Evolutionary conservation across 2,888 invertebrate species (phyloP).

Genomic region (Stenichneumon culpator): DNA sequence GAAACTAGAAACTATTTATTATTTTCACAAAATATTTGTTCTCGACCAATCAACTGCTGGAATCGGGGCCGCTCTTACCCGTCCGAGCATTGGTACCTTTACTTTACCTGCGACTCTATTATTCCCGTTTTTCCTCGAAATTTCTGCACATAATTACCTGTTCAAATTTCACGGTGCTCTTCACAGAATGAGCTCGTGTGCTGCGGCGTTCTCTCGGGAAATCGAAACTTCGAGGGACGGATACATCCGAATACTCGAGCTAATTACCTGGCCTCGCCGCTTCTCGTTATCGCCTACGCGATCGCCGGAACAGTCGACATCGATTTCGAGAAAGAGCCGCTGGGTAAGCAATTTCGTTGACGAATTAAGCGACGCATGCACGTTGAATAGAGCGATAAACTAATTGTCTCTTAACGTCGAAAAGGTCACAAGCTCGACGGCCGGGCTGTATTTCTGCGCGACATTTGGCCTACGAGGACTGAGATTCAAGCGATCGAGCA

Average conservation of each 20-base stretch:
- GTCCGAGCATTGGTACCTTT: no score
- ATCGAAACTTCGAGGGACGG: constrained; percentile 99
- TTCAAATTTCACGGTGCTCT: constrained; percentile 3
- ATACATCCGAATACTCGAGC: constrained; percentile 98
- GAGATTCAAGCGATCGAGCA: constrained; percentile 97
- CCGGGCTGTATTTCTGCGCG: constrained; percentile 92
- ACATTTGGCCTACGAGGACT: constrained; percentile 97
- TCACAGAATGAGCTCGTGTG: constrained; percentile 95
- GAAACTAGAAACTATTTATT: no score
- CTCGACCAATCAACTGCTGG: no score
- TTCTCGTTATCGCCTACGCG: constrained; percentile 98
- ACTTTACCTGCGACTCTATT: not conserved
- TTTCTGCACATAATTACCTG: no score
- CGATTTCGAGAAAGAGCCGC: constrained; percentile 96
- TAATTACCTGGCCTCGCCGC: constrained; percentile 99
- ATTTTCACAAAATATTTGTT: no score
- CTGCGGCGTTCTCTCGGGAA: constrained; percentile 98
- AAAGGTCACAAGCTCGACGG: constrained; percentile 87
- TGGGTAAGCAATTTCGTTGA: constrained; percentile 87
- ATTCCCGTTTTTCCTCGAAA: constrained; percentile 2
- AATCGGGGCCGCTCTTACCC: no score
- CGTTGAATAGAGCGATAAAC: no score
- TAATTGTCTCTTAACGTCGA: constrained; percentile 2
- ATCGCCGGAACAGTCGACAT: constrained; percentile 97
- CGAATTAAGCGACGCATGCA: not conserved